These are phyloP conservation scores for Acanthosepion lycidas DNA, from an alignment of 2,888 invertebrate genomes.

Conservation along the genomic window DNA sequence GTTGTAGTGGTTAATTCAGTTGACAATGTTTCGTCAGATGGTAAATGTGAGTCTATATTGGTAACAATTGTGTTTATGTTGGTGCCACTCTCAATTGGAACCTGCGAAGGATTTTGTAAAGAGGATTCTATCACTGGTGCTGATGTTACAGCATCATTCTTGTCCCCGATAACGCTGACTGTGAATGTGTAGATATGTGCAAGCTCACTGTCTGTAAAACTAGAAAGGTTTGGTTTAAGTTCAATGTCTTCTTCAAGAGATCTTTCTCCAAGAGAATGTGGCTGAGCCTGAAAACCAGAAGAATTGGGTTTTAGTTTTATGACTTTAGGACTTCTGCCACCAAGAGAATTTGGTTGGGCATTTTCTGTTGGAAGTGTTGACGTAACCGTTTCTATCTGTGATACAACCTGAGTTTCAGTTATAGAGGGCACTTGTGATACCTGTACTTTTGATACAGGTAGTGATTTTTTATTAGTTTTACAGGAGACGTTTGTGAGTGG, in stretches of 20 bases:
- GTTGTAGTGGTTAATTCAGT: not conserved
- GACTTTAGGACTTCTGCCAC: not conserved
- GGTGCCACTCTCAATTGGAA: not conserved
- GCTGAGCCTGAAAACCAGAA: not conserved
- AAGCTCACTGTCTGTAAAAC: not conserved
- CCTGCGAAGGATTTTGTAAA: not conserved
- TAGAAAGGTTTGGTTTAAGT: not conserved
- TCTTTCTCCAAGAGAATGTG: not conserved
- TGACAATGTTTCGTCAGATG: not conserved
- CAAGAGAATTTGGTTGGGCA: not conserved
- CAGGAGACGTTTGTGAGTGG: not conserved
- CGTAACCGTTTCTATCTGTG: not conserved
- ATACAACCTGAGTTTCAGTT: not conserved
- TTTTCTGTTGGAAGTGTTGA: not conserved
- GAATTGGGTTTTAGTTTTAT: not conserved
- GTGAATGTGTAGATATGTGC: not conserved
- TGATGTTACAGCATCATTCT: not conserved
- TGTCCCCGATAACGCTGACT: not conserved
- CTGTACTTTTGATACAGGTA: not conserved
- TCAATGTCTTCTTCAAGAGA: not conserved
- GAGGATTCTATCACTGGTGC: not conserved
- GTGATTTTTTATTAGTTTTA: not conserved
- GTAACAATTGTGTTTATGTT: not conserved
- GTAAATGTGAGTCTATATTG: not conserved
- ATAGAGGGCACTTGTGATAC: not conserved